Evolutionary conservation across 2,113 vertebrate genomes (phyloP), one percentile per base, ranked within the genome.

Genomic region (Cottus gobio): DNA sequence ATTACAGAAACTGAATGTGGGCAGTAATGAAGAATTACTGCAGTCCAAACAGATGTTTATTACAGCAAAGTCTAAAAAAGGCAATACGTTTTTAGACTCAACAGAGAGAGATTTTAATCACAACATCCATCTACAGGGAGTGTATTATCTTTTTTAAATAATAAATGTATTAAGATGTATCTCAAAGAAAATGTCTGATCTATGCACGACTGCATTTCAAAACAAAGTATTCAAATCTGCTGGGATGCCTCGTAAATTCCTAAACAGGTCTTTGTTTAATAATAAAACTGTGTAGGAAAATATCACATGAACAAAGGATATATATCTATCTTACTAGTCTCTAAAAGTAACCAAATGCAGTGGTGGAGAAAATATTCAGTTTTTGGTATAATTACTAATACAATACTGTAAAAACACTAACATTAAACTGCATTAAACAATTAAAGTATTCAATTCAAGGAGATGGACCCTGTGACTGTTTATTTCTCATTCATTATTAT

Each of bases 1-100:
- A 86, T 87, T 87, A 83, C 69, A 72, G 64, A 75, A 61, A 69
- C 50, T 50, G 69, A 76, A 77, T 44, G 60, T 48, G 7, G 26
- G 24, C 12, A 1, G 28, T 54, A 80, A 78, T 77, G 54, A 69
- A 65, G 56, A 86, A 81, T 79, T 60, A 68, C 20, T 50, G 30
- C 44, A 58, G 26, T 18, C 37, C 3, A 18, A 34, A 73, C 67
- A 62, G 44, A 39, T 81, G 56, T 85, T 85, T 64, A 75, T 30
- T 42, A 22, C 63, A 50, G 48, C 34, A 61, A 76, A 13, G 50
- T 70, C 44, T 71, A 71, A 48, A 79, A 48, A 71, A 15, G 22
- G 13, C 70, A 71, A 54, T 4, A 11, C 0, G 42, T 73, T 62
- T 11, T 75, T 28, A 22, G 37, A 48, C 44, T 60, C 58, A 37